Evolutionary conservation across 2,113 vertebrate species (phyloP).

Genomic region (Halichoeres trimaculatus): DNA sequence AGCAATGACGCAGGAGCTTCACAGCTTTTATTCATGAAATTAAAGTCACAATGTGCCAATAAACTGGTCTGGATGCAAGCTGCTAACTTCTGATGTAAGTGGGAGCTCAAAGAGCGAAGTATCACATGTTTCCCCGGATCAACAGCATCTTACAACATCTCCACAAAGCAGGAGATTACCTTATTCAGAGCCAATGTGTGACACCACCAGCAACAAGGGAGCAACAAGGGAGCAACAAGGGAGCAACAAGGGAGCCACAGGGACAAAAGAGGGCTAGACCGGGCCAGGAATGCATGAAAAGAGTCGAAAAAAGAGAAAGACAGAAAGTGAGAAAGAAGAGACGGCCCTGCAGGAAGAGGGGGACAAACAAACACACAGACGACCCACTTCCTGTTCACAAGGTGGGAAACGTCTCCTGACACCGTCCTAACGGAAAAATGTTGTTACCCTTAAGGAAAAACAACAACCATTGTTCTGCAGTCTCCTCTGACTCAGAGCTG

Average conservation of each 20-base stretch:
- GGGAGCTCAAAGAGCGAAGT: neutral
- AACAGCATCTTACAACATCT: constrained; percentile 9
- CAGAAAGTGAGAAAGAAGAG: constrained; percentile 62
- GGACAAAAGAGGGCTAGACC: constrained; percentile 35
- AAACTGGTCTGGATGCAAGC: neutral
- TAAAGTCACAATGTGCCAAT: constrained; percentile 14
- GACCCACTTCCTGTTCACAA: constrained; percentile 68
- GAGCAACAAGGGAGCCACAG: constrained; percentile 6
- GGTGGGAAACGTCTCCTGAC: constrained; percentile 54
- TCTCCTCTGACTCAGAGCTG: constrained; percentile 3
- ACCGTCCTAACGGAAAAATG: constrained; percentile 34
- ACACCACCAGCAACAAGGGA: constrained; percentile 13
- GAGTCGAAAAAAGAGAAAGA: neutral
- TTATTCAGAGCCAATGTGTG: constrained; percentile 16
- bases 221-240: constrained; percentile 9
- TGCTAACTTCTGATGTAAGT: neutral
- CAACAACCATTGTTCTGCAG: constrained; percentile 51
- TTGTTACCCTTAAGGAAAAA: constrained; percentile 24
- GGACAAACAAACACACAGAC: constrained; percentile 57
- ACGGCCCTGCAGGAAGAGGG: constrained; percentile 46
- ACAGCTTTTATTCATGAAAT: neutral
- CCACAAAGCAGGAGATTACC: constrained; percentile 11
- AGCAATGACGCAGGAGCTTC: neutral
- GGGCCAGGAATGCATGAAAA: constrained; percentile 45
- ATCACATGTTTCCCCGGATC: constrained; percentile 12